Evolutionary conservation across 64 coral and sea anemone genomes (phyloP).

Genomic region (Porites lutea): DNA sequence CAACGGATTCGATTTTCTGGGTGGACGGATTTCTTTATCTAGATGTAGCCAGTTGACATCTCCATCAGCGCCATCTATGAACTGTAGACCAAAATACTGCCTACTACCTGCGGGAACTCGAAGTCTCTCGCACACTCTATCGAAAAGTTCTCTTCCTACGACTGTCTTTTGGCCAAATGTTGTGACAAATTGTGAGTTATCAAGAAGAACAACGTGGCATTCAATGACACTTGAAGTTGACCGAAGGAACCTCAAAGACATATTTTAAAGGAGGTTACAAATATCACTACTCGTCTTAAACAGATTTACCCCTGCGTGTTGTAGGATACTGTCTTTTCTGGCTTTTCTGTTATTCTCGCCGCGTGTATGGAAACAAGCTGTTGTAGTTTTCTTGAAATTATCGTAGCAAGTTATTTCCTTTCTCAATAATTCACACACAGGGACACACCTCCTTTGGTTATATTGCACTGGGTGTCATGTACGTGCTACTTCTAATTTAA

Average conservation of each 20-base stretch:
- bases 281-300: too few species aligned
- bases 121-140: constrained; percentile 73
- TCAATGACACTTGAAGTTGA: constrained; percentile 37
- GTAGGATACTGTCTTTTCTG: too few species aligned
- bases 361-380: too few species aligned
- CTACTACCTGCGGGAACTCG: constrained; percentile 52
- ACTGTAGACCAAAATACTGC: constrained; percentile 86
- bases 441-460: too few species aligned
- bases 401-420: too few species aligned
- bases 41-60: constrained; percentile 80
- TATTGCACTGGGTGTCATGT: too few species aligned
- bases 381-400: too few species aligned
- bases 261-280: neutral
- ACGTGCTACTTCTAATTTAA: too few species aligned
- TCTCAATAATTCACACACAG: too few species aligned
- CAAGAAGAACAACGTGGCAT: constrained; percentile 82
- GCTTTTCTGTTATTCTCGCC: too few species aligned
- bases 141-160: constrained; percentile 61
- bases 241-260: constrained; percentile 26
- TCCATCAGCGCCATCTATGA: constrained; percentile 78
- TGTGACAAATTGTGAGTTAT: constrained; percentile 81
- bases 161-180: constrained; percentile 56
- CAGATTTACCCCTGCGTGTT: too few species aligned
- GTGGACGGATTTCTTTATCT: constrained; percentile 61
- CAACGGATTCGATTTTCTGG: constrained; percentile 41